phyloP scores from a whole-genome alignment of 2,888 invertebrate genomes.

The Euzetes globulus region DNA sequence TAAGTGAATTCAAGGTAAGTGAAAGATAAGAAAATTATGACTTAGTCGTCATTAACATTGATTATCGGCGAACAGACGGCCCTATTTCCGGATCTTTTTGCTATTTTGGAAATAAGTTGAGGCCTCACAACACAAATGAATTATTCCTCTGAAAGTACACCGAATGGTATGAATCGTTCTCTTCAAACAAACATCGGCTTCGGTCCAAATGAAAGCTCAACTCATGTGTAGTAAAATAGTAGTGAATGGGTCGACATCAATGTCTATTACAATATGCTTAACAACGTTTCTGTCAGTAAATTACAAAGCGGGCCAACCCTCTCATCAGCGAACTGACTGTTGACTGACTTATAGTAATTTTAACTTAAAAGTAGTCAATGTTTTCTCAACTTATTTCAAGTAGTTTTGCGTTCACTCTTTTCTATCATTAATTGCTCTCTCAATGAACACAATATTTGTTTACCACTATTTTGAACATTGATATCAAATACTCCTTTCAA shows the following conservation, averaged over 20 bases:
- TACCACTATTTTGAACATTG: too few relatives aligned
- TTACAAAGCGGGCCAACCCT: constrained; percentile 24
- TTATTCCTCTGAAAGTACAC: not conserved
- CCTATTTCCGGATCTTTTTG: constrained; percentile 30
- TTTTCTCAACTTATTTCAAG: not conserved
- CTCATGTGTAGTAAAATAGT: constrained; percentile 22
- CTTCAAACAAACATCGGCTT: constrained; percentile 15
- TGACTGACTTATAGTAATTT: not conserved
- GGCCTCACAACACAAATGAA: constrained; percentile 22
- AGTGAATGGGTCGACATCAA: constrained; percentile 21
- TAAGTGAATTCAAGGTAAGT: constrained; percentile 27
- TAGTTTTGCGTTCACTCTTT: not conserved
- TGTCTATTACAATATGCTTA: constrained; percentile 19
- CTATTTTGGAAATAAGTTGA: not conserved
- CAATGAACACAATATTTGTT: not conserved
- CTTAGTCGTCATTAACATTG: constrained; percentile 21
- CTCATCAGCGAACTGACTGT: constrained; percentile 15
- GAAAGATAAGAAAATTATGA: constrained; percentile 27
- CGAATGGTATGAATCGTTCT: not conserved
- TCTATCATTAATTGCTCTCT: not conserved
- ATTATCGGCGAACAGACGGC: constrained; percentile 12
- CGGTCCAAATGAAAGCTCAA: not conserved
- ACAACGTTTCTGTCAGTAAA: constrained; percentile 26
- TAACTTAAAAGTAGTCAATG: not conserved
- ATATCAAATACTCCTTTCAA: too few relatives aligned